A percentile compares a stretch with the other conserved stretches of the same genome.
These are phyloP conservation scores for Aspiorhynchus laticeps DNA, from an alignment of 2,113 vertebrate genomes.

Conservation along the genomic window DNA sequence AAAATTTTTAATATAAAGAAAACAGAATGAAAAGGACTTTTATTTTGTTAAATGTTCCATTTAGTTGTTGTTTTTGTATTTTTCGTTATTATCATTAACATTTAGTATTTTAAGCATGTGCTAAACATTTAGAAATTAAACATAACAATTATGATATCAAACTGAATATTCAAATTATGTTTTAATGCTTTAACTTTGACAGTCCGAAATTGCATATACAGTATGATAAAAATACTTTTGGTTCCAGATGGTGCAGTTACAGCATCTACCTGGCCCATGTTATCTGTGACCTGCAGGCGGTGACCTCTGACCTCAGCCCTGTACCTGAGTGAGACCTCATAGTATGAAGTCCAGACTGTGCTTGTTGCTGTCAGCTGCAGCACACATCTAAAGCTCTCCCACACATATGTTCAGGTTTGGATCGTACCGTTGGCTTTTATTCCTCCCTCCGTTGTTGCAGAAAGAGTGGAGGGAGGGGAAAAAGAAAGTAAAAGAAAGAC, in stretches of 20 bases:
- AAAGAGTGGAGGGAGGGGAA: conserved; percentile 51
- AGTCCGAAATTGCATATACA: not conserved
- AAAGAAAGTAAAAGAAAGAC: conserved; percentile 57
- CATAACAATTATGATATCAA: not conserved
- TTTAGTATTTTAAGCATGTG: not conserved
- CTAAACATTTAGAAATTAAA: not conserved
- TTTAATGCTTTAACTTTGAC: not conserved
- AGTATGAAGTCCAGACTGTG: not conserved
- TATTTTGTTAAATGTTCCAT: not conserved
- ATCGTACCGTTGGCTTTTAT: not conserved
- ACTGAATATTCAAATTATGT: conserved; percentile 2
- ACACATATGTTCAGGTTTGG: not conserved
- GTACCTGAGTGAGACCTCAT: not conserved
- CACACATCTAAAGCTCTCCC: not conserved
- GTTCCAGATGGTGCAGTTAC: not conserved
- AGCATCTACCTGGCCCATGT: not conserved
- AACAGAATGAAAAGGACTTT: not conserved
- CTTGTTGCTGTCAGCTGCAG: not conserved
- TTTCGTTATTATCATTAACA: not conserved
- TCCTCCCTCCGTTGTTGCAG: conserved; percentile 49
- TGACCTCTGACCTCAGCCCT: not conserved
- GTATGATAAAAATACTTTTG: not conserved
- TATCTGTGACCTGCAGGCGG: not conserved
- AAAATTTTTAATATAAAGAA: not conserved
- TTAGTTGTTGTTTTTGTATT: not conserved